These are phyloP conservation scores for Caretta caretta DNA, from an alignment of 2,113 vertebrate genomes.

Conservation along the genomic window DNA sequence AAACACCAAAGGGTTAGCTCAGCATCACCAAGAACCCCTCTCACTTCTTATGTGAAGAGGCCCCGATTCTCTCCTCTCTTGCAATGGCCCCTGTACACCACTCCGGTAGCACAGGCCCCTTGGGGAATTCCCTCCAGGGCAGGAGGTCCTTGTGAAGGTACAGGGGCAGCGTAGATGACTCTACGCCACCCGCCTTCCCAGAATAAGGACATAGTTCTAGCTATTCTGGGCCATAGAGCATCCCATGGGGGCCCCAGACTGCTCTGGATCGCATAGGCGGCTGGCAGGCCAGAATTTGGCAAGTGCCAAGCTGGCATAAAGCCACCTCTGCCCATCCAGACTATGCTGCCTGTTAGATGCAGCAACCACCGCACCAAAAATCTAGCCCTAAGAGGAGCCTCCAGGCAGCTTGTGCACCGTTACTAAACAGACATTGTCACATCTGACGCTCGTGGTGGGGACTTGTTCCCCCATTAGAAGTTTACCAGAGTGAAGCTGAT, in stretches of 20 bases:
- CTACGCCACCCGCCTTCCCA: not conserved
- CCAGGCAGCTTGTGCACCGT: not conserved
- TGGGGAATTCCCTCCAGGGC: not conserved
- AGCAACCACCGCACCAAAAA: not conserved
- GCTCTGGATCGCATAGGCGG: not conserved
- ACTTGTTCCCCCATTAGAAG: not conserved
- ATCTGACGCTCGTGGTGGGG: not conserved
- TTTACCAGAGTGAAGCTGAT: not conserved
- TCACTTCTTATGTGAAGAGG: not conserved
- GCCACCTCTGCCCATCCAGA: not conserved
- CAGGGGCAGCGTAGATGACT: not conserved
- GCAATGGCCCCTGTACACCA: not conserved
- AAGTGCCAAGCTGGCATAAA: not conserved
- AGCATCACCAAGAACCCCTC: not conserved
- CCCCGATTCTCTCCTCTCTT: not conserved
- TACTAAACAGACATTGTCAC: not conserved
- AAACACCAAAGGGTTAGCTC: not conserved
- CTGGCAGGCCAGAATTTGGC: not conserved
- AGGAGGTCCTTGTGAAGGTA: not conserved
- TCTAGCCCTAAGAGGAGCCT: fast-evolving
- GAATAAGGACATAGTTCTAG: not conserved
- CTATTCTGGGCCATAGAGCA: fast-evolving
- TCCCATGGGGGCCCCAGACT: not conserved
- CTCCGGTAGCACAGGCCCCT: not conserved
- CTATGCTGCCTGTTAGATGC: not conserved